phyloP scores from a whole-genome alignment of 1,140 invertebrate genomes.

The Eueides isabella region DNA sequence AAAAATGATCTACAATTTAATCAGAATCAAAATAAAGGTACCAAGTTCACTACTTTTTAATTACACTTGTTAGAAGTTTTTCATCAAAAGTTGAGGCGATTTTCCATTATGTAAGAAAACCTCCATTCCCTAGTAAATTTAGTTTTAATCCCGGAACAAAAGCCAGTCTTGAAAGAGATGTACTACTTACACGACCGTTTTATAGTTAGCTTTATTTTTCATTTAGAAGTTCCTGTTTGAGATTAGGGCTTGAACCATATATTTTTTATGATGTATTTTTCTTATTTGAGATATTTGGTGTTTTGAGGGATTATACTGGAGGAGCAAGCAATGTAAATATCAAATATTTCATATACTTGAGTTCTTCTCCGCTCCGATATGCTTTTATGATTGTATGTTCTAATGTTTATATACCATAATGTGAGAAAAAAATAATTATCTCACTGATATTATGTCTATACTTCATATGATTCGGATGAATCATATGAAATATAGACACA shows the following conservation, averaged over 20 bases:
- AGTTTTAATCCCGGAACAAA: slow-evolving; percentile 54
- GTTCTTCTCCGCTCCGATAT: too few species aligned
- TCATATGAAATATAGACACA: too few species aligned
- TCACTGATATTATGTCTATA: too few species aligned
- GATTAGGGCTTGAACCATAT: slow-evolving; percentile 16
- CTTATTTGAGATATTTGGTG: too few species aligned
- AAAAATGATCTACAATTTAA: slow-evolving; percentile 16
- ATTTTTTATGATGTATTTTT: background rate
- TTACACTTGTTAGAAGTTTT: slow-evolving; percentile 49
- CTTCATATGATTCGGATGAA: too few species aligned
- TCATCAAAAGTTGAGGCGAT: slow-evolving; percentile 52
- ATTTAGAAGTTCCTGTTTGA: slow-evolving; percentile 19
- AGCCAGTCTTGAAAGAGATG: slow-evolving; percentile 40
- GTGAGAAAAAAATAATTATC: too few species aligned
- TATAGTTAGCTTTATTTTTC: slow-evolving; percentile 35
- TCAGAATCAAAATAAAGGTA: slow-evolving; percentile 26
- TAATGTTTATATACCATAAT: too few species aligned
- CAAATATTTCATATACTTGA: too few species aligned
- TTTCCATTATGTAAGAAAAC: slow-evolving; percentile 44
- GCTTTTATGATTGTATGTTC: too few species aligned
- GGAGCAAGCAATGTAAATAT: too few species aligned
- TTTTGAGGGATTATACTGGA: too few species aligned
- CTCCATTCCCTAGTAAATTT: slow-evolving; percentile 47
- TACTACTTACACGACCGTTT: slow-evolving; percentile 36
- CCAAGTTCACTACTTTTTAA: slow-evolving; percentile 42